Conservation (phyloP, 1,140 invertebrate species). For the Tribolium madens region DNA sequence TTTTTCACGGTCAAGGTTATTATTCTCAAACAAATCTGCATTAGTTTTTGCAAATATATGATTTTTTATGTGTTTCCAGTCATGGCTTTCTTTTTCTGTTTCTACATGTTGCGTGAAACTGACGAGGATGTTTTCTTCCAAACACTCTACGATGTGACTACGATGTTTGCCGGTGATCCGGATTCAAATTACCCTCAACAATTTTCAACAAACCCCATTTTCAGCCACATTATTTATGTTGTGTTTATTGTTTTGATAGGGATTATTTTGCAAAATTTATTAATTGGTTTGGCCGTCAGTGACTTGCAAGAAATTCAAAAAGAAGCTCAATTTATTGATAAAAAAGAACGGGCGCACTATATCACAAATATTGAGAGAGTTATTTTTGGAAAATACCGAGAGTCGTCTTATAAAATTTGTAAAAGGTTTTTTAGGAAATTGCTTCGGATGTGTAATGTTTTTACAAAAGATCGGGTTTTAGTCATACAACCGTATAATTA, state of each 20-base stretch:
- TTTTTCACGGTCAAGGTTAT: constrained; percentile 34
- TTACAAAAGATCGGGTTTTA: background rate
- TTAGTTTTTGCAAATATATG: constrained; percentile 37
- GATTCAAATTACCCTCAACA: constrained; percentile 13
- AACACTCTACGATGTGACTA: constrained; percentile 10
- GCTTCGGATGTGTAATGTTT: background rate
- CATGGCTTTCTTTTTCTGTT: constrained; percentile 24
- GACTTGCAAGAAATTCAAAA: constrained; percentile 25
- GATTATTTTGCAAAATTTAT: constrained; percentile 32
- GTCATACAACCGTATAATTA: constrained; percentile 31
- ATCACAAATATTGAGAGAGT: constrained; percentile 28
- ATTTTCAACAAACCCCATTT: constrained; percentile 21
- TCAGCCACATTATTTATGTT: constrained; percentile 30
- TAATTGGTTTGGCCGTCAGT: constrained; percentile 36
- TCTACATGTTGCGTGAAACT: constrained; percentile 11
- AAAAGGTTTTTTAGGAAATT: background rate
- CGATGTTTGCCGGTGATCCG: constrained; percentile 36
- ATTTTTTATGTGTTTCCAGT: constrained; percentile 25
- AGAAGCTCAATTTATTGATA: constrained; percentile 25
- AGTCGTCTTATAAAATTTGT: background rate
- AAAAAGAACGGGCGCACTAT: constrained; percentile 20
- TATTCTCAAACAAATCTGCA: constrained; percentile 1
- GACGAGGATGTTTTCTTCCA: constrained; percentile 1
- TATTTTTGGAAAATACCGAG: background rate
- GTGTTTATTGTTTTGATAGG: constrained; percentile 4